Conservation (phyloP, 2,888 invertebrate species). For the Campoplex nolae region DNA sequence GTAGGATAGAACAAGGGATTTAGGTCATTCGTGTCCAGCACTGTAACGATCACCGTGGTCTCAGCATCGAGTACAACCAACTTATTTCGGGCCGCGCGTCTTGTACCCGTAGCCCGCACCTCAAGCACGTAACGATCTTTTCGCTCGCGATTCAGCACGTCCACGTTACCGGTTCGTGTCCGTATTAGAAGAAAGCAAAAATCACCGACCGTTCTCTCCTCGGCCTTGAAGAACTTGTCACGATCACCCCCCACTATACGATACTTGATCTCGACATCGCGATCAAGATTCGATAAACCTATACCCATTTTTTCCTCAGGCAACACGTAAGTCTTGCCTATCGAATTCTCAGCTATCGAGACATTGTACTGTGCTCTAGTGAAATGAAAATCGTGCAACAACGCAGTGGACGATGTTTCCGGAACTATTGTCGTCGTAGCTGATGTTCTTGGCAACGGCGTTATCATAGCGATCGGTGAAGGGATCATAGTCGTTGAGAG, state of each 20-base stretch:
- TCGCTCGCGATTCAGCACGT: constrained; percentile 97
- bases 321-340: constrained; percentile 93
- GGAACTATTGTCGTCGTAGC: constrained; percentile 61
- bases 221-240: constrained; percentile 96
- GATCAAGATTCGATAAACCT: constrained; percentile 82
- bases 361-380: constrained; percentile 92
- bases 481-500: constrained; percentile 56
- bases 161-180: constrained; percentile 94
- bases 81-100: constrained; percentile 86
- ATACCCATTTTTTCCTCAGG: constrained; percentile 94
- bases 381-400: constrained; percentile 88
- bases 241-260: constrained; percentile 95
- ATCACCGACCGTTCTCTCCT: constrained; percentile 95
- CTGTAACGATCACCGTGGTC: constrained; percentile 89
- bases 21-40: constrained; percentile 95
- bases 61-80: constrained; percentile 87
- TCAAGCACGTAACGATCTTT: constrained; percentile 93
- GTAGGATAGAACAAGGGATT: constrained; percentile 97
- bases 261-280: constrained; percentile 89
- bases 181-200: constrained; percentile 97
- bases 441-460: constrained; percentile 63
- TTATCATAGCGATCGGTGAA: constrained; percentile 63
- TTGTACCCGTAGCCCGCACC: constrained; percentile 89
- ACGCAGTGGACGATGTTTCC: constrained; percentile 49
- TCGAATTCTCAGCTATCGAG: constrained; percentile 96